Evolutionary conservation across 2,888 invertebrate genomes (phyloP), one percentile per base, ranked within the genome.

Genomic region (Parapristionchus giblindavisi): DNA sequence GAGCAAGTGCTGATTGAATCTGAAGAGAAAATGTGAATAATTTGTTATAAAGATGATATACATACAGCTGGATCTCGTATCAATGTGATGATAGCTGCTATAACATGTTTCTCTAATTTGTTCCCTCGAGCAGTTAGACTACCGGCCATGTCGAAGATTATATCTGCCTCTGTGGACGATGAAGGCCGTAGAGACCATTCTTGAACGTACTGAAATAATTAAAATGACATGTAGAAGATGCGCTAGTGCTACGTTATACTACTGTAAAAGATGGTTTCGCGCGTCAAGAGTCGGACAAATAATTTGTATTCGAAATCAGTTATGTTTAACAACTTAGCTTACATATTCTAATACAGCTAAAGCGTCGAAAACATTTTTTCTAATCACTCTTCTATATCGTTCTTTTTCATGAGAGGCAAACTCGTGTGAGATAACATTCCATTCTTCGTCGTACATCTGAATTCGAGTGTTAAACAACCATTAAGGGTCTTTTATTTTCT

Each of bases 301-400:
- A n/a, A n/a, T n/a, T n/a, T n/a, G n/a, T n/a, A n/a, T 32, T 60
- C 36, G 14, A 2, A 3, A 27, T 14, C 4, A 27, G 40, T 24
- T 27, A 1, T 5, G 5, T 24, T 11, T 36, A 17, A 40, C 8
- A 3, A n/a, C 4, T 6, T n/a, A n/a, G n/a, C 74, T 27, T n/a
- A 81, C 83, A 68, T 84, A 75, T 24, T 78, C 75, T 52, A 83
- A 75, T 52, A 81, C 76, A 61, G 77, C 77, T 32, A 84, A 56
- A 4, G 77, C 75, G 27, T 80, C 80, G 32, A 83, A 56, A 21
- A 83, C 76, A 74, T 83, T 83, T 51, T 68, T 61, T 1, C 80
- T 80, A 27, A 83, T 80, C 29, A 79, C 71, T 21, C 70, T 24
- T 24, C 70, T 52, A 74, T 79, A 84, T 14, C 75, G 66, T 5